A percentile compares a stretch with the other conserved stretches of the same genome.
These are phyloP conservation scores for Drosophila meridionalis DNA, from an alignment of 2,888 invertebrate genomes.

Conservation along the genomic window DNA sequence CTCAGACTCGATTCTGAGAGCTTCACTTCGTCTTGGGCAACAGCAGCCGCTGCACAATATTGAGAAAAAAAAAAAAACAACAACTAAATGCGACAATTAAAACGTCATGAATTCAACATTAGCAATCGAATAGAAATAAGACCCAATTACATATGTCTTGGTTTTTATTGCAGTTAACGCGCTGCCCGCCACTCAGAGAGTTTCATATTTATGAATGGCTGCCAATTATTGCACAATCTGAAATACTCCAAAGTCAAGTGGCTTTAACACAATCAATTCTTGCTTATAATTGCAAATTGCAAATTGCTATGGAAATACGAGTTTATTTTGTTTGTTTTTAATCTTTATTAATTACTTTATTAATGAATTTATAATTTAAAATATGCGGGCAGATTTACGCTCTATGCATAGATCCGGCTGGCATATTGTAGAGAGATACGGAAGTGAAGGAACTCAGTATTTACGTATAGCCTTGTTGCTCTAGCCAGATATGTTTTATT, in stretches of 20 bases:
- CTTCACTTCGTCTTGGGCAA: constrained; percentile 55
- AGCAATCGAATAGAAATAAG: constrained; percentile 38
- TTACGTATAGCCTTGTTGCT: background rate
- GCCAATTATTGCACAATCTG: background rate
- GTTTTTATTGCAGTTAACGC: constrained; percentile 11
- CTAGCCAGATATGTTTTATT: background rate
- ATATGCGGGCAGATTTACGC: background rate
- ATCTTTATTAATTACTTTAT: background rate
- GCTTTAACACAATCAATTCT: background rate
- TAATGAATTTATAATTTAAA: background rate
- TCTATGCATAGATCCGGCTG: too few relatives aligned
- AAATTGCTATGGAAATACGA: background rate
- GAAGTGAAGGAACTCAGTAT: background rate
- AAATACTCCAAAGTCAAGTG: background rate
- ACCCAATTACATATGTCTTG: constrained; percentile 36
- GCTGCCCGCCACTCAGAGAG: background rate
- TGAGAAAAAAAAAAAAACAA: constrained; percentile 35
- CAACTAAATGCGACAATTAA: constrained; percentile 57
- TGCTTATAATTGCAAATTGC: constrained; percentile 2
- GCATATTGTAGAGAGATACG: background rate
- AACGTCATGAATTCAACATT: constrained; percentile 38
- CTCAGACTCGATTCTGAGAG: constrained; percentile 28
- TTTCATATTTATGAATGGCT: constrained; percentile 13
- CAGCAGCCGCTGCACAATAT: constrained; percentile 35
- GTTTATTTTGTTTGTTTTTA: background rate